Evolutionary conservation across 1,140 invertebrate species (phyloP).

Genomic region (Bombus breviceps): DNA sequence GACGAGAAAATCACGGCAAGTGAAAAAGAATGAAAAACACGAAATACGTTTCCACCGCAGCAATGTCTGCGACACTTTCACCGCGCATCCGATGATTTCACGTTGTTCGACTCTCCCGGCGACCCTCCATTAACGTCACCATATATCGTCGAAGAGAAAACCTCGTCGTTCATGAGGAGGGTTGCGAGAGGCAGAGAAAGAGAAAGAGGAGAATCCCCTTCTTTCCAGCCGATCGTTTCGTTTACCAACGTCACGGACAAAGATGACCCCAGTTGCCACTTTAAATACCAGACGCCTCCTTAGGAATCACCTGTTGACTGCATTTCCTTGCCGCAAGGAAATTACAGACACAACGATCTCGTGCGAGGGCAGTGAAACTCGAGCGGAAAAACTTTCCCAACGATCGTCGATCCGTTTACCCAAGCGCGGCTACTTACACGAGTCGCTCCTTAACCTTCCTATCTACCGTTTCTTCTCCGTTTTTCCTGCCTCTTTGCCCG

Average conservation of each 20-base stretch:
- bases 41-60: not conserved
- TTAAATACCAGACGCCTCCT: slow-evolving; percentile 50
- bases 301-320: slow-evolving; percentile 67
- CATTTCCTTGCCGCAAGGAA: slow-evolving; percentile 58
- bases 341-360: slow-evolving; percentile 52
- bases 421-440: slow-evolving; percentile 11
- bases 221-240: not conserved
- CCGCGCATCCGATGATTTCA: not conserved
- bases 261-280: slow-evolving; percentile 38
- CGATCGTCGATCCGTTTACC: slow-evolving; percentile 59
- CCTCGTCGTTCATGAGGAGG: not conserved
- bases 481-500: too few species aligned
- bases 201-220: not conserved
- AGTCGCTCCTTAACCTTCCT: not conserved
- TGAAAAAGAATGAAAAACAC: not conserved
- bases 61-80: not conserved
- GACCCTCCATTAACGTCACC: not conserved
- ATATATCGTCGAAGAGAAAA: not conserved
- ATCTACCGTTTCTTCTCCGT: not conserved
- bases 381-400: slow-evolving; percentile 53
- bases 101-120: not conserved
- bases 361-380: slow-evolving; percentile 28
- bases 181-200: not conserved
- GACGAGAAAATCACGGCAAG: not conserved
- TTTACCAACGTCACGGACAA: slow-evolving; percentile 21